Percentiles rank a stretch among this genome's conserved stretches.
phyloP scores from a whole-genome alignment of 2,113 vertebrate genomes.

The Apistogramma diplotaenia region DNA sequence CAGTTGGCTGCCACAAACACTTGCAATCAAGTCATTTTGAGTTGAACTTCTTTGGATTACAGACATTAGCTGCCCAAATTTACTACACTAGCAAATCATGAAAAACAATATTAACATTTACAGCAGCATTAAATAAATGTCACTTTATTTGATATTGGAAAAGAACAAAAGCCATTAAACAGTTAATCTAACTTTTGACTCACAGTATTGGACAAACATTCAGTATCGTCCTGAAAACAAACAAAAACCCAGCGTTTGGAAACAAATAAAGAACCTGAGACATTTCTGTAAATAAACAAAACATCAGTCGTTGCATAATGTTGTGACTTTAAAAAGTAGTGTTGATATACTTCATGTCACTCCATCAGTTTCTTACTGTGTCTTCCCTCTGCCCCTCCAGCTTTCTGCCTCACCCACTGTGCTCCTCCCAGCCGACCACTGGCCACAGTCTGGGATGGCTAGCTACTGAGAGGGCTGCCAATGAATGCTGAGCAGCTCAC shows the following conservation, averaged over 20 bases:
- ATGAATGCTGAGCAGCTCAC: conserved; percentile 64
- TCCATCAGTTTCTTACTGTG: neutral
- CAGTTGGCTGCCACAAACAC: neutral
- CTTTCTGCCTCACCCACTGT: conserved; percentile 20
- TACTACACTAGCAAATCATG: neutral
- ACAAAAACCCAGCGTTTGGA: neutral
- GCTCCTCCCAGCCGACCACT: conserved; percentile 28
- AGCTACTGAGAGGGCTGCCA: conserved; percentile 41
- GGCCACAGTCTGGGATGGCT: conserved; percentile 29
- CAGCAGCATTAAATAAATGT: neutral
- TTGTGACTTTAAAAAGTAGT: neutral
- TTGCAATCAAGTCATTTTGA: neutral
- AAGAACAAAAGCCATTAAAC: accelerated
- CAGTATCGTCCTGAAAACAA: neutral
- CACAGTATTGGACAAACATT: neutral
- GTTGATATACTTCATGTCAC: neutral
- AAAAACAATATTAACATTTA: neutral
- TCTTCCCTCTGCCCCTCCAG: conserved; percentile 20
- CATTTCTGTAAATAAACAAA: neutral
- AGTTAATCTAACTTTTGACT: neutral
- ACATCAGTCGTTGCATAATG: neutral
- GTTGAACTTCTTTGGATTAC: no score
- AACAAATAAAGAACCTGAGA: neutral
- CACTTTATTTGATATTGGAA: neutral
- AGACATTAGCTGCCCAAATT: neutral